A percentile compares a stretch with the other conserved stretches of the same genome.
These are phyloP conservation scores for Trichopoda pennipes DNA, from an alignment of 2,888 invertebrate genomes.

Conservation along the genomic window DNA sequence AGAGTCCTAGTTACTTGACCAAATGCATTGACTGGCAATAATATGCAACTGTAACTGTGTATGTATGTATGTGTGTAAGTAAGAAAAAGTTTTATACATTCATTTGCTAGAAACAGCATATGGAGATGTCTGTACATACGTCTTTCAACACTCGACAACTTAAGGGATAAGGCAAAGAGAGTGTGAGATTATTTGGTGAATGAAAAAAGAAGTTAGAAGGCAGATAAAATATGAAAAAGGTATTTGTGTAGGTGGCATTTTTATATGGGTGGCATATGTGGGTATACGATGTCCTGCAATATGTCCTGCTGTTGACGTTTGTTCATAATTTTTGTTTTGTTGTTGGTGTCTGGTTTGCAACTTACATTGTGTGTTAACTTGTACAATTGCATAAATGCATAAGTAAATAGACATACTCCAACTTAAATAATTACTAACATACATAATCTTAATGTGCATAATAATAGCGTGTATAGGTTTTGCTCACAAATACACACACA, in stretches of 20 bases:
- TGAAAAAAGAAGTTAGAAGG: background rate
- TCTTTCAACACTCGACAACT: slow-evolving; percentile 57
- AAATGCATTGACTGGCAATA: slow-evolving; percentile 61
- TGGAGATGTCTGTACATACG: slow-evolving; percentile 56
- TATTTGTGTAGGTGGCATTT: background rate
- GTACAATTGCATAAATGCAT: slow-evolving; percentile 65
- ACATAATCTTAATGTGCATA: slow-evolving; percentile 24
- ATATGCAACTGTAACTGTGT: slow-evolving; percentile 37
- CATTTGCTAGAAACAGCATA: slow-evolving; percentile 53
- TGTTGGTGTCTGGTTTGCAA: slow-evolving; percentile 33
- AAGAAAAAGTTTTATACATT: slow-evolving; percentile 28
- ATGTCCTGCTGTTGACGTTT: slow-evolving; percentile 65
- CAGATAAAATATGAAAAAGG: background rate
- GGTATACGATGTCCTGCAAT: slow-evolving; percentile 55
- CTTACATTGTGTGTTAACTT: slow-evolving; percentile 50
- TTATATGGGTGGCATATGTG: background rate
- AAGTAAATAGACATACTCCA: slow-evolving; percentile 50
- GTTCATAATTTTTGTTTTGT: slow-evolving; percentile 59
- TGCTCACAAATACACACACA: background rate
- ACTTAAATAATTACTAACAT: slow-evolving; percentile 17
- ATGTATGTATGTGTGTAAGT: background rate
- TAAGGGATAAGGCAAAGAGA: slow-evolving; percentile 10
- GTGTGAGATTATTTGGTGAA: slow-evolving; percentile 29
- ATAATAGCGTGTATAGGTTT: slow-evolving; percentile 7
- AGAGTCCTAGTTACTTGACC: slow-evolving; percentile 59